These are phyloP conservation scores for Drosophila hamatofila DNA, from an alignment of 2,888 invertebrate genomes.

Conservation along the genomic window DNA sequence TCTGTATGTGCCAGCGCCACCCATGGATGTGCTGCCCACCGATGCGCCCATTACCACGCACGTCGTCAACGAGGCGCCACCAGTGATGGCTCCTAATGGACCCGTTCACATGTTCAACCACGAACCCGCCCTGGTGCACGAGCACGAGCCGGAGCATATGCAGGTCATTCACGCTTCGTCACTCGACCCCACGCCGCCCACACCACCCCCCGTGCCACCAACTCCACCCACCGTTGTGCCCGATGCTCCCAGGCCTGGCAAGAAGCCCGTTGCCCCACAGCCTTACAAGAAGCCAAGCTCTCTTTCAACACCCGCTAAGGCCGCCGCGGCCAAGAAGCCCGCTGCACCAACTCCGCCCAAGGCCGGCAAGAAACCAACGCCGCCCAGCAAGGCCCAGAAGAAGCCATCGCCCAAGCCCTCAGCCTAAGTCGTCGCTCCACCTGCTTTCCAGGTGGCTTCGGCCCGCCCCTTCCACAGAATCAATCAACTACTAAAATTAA, in stretches of 20 bases:
- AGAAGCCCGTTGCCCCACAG: slow-evolving; percentile 62
- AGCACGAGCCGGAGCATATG: slow-evolving; percentile 19
- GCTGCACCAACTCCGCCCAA: slow-evolving; percentile 42
- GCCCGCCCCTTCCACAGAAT: background rate
- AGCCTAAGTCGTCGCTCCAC: background rate
- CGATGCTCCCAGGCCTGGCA: slow-evolving; percentile 48
- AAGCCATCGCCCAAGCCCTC: slow-evolving; percentile 51
- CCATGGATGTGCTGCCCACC: slow-evolving; percentile 74
- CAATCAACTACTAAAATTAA: slow-evolving; percentile 24
- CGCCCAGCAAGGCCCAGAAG: slow-evolving; percentile 63
- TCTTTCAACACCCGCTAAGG: slow-evolving; percentile 33
- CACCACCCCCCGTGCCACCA: slow-evolving; percentile 54
- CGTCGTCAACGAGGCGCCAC: slow-evolving; percentile 42
- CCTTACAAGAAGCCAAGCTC: slow-evolving; percentile 53
- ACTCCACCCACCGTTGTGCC: slow-evolving; percentile 56
- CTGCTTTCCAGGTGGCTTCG: slow-evolving; percentile 4
- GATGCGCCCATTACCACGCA: slow-evolving; percentile 56
- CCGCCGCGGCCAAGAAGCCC: slow-evolving; percentile 64
- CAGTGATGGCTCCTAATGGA: slow-evolving; percentile 31
- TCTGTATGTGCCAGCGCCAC: slow-evolving; percentile 80
- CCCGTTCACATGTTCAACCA: background rate
- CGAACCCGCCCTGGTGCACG: slow-evolving; percentile 7
- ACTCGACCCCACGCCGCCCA: slow-evolving; percentile 54
- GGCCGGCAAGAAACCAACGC: slow-evolving; percentile 60
- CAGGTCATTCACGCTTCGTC: slow-evolving; percentile 29